Percentiles rank a stretch among this genome's conserved stretches.
Evolutionary conservation across 2,113 vertebrate species (phyloP).

Genomic region (Gobius niger): DNA sequence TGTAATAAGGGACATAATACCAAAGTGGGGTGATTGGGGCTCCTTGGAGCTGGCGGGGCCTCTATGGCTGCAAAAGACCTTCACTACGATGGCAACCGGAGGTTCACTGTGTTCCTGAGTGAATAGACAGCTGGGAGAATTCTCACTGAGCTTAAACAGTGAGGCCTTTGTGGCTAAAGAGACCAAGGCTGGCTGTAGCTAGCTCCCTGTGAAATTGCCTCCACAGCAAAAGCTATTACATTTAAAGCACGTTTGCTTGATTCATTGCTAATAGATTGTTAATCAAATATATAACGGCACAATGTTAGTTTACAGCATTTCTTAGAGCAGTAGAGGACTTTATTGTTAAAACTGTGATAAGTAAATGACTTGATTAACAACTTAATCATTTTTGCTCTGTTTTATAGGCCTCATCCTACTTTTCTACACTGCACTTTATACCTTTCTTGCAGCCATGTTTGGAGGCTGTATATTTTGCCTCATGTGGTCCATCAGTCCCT

Average conservation of each 20-base stretch:
- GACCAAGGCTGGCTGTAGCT: conserved; percentile 71
- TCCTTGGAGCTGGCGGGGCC: conserved; percentile 77
- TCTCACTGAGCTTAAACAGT: conserved; percentile 82
- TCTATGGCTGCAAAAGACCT: conserved; percentile 77
- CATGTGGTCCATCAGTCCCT: conserved; percentile 91
- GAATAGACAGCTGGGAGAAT: conserved; percentile 82
- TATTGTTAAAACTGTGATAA: neutral
- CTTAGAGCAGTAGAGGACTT: neutral
- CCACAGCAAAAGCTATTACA: conserved; percentile 73
- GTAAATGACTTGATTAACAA: neutral
- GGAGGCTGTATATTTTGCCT: conserved; percentile 88
- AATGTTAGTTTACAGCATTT: conserved; percentile 31
- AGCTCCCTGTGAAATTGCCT: conserved; percentile 73
- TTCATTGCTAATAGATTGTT: conserved; percentile 65
- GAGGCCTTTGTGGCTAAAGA: conserved; percentile 77
- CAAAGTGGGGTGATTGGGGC: conserved; percentile 75
- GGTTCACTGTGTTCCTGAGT: conserved; percentile 82
- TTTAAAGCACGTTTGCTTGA: conserved; percentile 66
- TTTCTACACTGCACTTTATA: conserved; percentile 90
- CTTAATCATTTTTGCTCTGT: neutral
- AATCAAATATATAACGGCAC: conserved; percentile 55
- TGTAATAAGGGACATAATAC: conserved; percentile 74
- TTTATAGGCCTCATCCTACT: conserved; percentile 86
- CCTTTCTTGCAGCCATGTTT: conserved; percentile 92
- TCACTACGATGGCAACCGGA: conserved; percentile 83